phyloP scores from a whole-genome alignment of 2,888 invertebrate species.

The Lydus trimaculatus region DNA sequence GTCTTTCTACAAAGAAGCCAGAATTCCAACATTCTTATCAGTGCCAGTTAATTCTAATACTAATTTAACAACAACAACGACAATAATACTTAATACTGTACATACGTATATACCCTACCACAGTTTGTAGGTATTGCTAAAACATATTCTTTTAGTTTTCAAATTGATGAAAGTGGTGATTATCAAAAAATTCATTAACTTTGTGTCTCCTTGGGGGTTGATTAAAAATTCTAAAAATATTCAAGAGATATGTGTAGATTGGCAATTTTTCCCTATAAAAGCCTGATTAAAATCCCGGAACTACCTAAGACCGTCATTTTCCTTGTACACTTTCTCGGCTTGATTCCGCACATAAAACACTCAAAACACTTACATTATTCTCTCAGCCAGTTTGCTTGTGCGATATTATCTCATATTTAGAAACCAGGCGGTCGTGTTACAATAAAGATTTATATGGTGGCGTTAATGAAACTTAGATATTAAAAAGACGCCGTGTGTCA shows the following conservation, averaged over 20 bases:
- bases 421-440: slow-evolving; percentile 50
- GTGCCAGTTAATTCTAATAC: slow-evolving; percentile 25
- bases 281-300: slow-evolving; percentile 2
- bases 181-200: background rate
- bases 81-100: too few species aligned
- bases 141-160: background rate
- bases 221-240: background rate
- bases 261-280: slow-evolving; percentile 7
- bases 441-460: slow-evolving; percentile 59
- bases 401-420: slow-evolving; percentile 58
- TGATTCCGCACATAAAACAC: slow-evolving; percentile 41
- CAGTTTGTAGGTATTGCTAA: too few species aligned
- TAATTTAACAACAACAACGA: background rate
- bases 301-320: slow-evolving; percentile 2
- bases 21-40: slow-evolving; percentile 26
- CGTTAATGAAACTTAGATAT: slow-evolving; percentile 60
- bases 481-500: slow-evolving; percentile 57
- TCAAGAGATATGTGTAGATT: background rate
- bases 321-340: slow-evolving; percentile 18
- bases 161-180: background rate
- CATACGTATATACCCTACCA: too few species aligned
- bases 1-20: slow-evolving; percentile 23
- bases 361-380: slow-evolving; percentile 56
- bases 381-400: slow-evolving; percentile 37
- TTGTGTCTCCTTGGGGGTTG: background rate